A percentile compares a stretch with the other conserved stretches of the same genome.
phyloP scores from a whole-genome alignment of 1,140 invertebrate genomes.

The Lordiphosa collinella region DNA sequence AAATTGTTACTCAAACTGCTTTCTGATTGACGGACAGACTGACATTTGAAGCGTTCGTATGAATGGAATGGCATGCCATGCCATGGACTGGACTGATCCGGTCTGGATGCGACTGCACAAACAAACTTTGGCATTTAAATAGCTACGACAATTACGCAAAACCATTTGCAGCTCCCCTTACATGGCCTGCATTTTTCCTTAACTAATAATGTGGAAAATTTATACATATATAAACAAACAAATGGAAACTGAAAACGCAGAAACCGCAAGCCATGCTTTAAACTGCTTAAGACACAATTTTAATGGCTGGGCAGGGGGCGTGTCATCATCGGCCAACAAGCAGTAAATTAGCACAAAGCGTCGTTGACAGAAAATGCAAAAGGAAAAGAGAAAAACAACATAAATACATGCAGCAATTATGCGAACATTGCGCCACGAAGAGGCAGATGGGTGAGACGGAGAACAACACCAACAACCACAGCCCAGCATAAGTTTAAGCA shows the following conservation, averaged over 20 bases:
- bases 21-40: conserved; percentile 48
- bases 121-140: conserved; percentile 60
- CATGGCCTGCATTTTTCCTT: conserved; percentile 39
- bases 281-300: conserved; percentile 15
- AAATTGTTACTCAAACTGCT: conserved; percentile 68
- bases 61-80: conserved; percentile 19
- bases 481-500: too few species aligned
- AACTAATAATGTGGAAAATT: conserved; percentile 39
- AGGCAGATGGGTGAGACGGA: background rate
- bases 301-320: background rate
- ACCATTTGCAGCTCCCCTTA: conserved; percentile 63
- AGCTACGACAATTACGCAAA: conserved; percentile 55
- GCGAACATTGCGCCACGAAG: background rate
- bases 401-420: conserved; percentile 28
- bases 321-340: background rate
- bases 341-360: conserved; percentile 41
- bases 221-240: conserved; percentile 33
- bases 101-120: conserved; percentile 51
- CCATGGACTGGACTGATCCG: conserved; percentile 22
- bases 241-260: conserved; percentile 13
- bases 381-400: conserved; percentile 8
- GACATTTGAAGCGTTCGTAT: conserved; percentile 48
- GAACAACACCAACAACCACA: too few species aligned
- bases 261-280: conserved; percentile 23
- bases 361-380: conserved; percentile 32